Percentiles rank a stretch among this genome's conserved stretches.
Evolutionary conservation across 2,797 vertebrate species (phyloP).

Genomic region (Hemibagrus guttatus): DNA sequence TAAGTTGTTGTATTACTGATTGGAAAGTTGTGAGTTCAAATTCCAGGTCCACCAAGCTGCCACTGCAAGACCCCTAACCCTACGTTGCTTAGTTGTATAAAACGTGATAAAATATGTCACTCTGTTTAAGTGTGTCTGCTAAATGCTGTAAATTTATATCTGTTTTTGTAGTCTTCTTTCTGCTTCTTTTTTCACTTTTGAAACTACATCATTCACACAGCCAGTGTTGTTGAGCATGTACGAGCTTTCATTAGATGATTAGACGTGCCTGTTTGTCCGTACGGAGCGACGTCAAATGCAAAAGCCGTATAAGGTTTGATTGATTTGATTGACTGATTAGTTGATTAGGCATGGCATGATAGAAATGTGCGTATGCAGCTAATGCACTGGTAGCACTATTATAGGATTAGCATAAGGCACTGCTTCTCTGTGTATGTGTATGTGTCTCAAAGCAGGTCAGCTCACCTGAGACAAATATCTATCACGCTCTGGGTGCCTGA

Average conservation of each 20-base stretch:
- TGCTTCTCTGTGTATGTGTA: constrained; percentile 41
- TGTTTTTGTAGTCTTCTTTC: background rate
- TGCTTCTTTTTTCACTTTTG: background rate
- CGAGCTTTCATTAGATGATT: background rate
- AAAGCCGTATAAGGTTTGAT: constrained; percentile 32
- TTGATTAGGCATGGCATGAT: constrained; percentile 44
- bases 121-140: too few relatives aligned
- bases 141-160: background rate
- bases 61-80: too few relatives aligned
- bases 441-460: constrained; percentile 49
- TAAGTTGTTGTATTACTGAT: too few relatives aligned
- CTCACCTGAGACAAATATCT: constrained; percentile 58
- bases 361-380: constrained; percentile 56
- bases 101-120: too few relatives aligned
- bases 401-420: constrained; percentile 60
- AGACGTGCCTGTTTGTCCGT: background rate
- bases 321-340: constrained; percentile 31
- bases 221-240: too few relatives aligned
- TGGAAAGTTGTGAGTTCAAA: too few relatives aligned
- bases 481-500: constrained; percentile 44
- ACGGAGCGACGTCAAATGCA: background rate
- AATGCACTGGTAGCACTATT: constrained; percentile 57
- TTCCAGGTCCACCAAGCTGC: too few relatives aligned
- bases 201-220: background rate
- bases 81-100: too few relatives aligned